Evolutionary conservation across 1,140 invertebrate genomes (phyloP).

Genomic region (Zaprionus vittiger): DNA sequence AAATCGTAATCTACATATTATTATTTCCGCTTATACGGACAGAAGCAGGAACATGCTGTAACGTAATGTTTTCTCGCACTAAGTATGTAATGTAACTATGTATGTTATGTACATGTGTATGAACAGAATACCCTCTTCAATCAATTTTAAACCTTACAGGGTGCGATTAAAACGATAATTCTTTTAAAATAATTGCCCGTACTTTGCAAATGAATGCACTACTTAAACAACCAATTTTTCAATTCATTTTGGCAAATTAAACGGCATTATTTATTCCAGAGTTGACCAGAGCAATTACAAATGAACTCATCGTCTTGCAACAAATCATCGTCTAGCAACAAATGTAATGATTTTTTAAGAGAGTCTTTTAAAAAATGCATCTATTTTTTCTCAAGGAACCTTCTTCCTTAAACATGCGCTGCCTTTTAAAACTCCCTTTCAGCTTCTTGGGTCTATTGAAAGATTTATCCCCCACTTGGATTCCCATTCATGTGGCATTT

Average conservation of each 20-base stretch:
- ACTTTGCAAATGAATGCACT: background rate
- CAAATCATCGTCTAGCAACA: background rate
- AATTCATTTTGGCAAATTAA: background rate
- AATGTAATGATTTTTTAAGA: background rate
- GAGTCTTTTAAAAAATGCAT: background rate
- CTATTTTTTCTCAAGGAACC: background rate
- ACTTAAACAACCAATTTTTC: conserved; percentile 2
- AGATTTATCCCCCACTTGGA: background rate
- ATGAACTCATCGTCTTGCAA: background rate
- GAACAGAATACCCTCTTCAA: background rate
- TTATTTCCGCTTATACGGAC: too few relatives aligned
- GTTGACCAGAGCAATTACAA: background rate
- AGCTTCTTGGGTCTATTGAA: background rate
- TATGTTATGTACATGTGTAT: too few relatives aligned
- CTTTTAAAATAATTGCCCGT: background rate
- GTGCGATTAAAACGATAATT: background rate
- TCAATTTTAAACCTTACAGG: background rate
- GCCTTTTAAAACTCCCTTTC: background rate
- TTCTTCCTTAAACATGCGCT: background rate
- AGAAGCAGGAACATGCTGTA: too few relatives aligned
- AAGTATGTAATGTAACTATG: too few relatives aligned
- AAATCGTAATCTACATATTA: background rate
- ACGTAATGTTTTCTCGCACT: too few relatives aligned
- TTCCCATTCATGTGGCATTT: background rate
- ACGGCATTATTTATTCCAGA: background rate